Evolutionary conservation across 1,140 invertebrate genomes (phyloP).

Genomic region (Spodoptera frugiperda): DNA sequence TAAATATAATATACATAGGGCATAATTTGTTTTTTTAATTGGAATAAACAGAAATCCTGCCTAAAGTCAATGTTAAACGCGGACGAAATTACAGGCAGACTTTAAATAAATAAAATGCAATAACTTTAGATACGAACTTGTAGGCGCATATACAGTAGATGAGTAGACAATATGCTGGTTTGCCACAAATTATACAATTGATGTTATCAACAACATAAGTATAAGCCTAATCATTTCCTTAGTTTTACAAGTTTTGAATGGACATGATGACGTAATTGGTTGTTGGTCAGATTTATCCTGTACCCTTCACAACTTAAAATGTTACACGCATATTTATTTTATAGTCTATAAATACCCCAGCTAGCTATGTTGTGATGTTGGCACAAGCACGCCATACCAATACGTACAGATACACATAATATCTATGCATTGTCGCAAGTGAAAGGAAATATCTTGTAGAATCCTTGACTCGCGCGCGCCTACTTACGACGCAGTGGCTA

Average conservation of each 20-base stretch:
- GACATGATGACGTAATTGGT: not conserved
- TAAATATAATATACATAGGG: too few species aligned
- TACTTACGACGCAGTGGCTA: constrained; percentile 70
- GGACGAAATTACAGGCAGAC: too few species aligned
- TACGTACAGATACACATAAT: constrained; percentile 63
- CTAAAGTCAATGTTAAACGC: too few species aligned
- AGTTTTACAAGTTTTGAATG: too few species aligned
- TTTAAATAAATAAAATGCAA: too few species aligned
- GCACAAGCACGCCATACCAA: constrained; percentile 50
- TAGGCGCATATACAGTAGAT: too few species aligned
- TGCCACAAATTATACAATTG: not conserved
- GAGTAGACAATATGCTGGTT: not conserved
- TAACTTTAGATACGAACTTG: too few species aligned
- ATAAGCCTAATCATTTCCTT: too few species aligned
- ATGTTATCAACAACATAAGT: too few species aligned
- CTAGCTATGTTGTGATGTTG: constrained; percentile 42
- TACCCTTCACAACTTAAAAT: constrained; percentile 26
- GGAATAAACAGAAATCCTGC: too few species aligned
- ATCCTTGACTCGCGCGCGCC: constrained; percentile 83
- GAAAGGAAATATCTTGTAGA: constrained; percentile 85
- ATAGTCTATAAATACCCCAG: constrained; percentile 43
- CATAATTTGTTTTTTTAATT: too few species aligned
- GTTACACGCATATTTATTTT: constrained; percentile 37
- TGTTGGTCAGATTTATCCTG: not conserved
- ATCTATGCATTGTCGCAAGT: constrained; percentile 82